Evolutionary conservation across 2,888 invertebrate species (phyloP).

Genomic region (Monoplex corrugatus): DNA sequence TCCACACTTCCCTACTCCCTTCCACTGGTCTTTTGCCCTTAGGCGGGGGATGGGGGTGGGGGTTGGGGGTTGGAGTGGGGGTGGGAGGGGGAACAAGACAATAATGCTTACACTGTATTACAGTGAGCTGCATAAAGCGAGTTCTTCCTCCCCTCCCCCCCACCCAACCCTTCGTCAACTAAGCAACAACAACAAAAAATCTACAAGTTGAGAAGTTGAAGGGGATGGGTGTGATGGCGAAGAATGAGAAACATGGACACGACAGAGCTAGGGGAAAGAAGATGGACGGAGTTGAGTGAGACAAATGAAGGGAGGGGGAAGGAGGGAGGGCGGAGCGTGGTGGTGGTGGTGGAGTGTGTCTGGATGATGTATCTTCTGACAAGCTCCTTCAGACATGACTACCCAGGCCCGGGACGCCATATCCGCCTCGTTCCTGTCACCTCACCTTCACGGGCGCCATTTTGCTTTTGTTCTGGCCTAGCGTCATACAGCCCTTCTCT

Average conservation of each 20-base stretch:
- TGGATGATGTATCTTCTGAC: conserved; percentile 41
- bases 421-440: conserved; percentile 1
- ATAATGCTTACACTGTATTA: background rate
- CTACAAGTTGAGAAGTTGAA: too few relatives aligned
- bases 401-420: background rate
- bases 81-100: background rate
- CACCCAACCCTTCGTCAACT: too few relatives aligned
- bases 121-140: too few relatives aligned
- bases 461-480: conserved; percentile 8
- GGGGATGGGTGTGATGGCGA: background rate
- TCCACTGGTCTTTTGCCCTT: too few relatives aligned
- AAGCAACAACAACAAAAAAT: too few relatives aligned
- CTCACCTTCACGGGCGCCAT: background rate
- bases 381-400: background rate
- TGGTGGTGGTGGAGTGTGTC: background rate
- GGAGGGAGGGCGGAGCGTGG: too few relatives aligned
- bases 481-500: background rate
- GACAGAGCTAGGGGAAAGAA: too few relatives aligned
- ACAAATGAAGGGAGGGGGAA: conserved; percentile 26
- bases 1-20: too few relatives aligned
- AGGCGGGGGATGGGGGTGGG: background rate
- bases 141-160: too few relatives aligned
- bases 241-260: too few relatives aligned
- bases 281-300: too few relatives aligned
- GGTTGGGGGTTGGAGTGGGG: background rate